phyloP scores from a whole-genome alignment of 2,888 invertebrate genomes.

The Aphodius granarius region DNA sequence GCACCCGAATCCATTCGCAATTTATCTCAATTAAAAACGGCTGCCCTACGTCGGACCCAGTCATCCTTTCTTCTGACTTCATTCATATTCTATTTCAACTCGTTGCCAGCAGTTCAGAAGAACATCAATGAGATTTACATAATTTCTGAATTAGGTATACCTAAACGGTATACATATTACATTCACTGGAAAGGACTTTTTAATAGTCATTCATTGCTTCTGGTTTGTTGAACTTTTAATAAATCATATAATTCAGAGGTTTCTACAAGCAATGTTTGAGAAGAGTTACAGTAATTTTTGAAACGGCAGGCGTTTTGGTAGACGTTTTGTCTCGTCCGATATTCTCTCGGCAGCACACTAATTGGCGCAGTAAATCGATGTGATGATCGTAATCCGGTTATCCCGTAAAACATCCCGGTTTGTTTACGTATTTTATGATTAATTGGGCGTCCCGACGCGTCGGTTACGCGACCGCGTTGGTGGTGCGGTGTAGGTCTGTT shows the following conservation, averaged over 20 bases:
- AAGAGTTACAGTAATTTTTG: too few relatives aligned
- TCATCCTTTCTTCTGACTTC: not conserved
- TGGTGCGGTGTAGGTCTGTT: too few relatives aligned
- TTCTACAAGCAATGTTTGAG: too few relatives aligned
- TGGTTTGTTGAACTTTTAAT: not conserved
- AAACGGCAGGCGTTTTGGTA: too few relatives aligned
- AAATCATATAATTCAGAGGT: too few relatives aligned
- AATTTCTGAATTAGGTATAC: not conserved
- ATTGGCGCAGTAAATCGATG: not conserved
- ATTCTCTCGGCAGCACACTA: not conserved
- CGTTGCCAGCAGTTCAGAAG: not conserved
- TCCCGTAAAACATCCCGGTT: not conserved
- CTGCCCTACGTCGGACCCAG: slow-evolving; percentile 1
- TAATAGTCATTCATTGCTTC: not conserved
- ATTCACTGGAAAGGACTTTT: not conserved
- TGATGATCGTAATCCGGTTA: not conserved
- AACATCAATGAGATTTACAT: not conserved
- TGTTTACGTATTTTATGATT: slow-evolving; percentile 10
- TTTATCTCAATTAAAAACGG: slow-evolving; percentile 11
- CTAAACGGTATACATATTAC: not conserved
- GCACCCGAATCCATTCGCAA: slow-evolving; percentile 1
- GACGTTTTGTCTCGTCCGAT: not conserved
- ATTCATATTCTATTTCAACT: slow-evolving; percentile 19
- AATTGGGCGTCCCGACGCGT: slow-evolving; percentile 1
- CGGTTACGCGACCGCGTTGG: not conserved